phyloP scores from a whole-genome alignment of 92 coral and sea anemone species.

The Chrysogorgia sp. region DNA sequence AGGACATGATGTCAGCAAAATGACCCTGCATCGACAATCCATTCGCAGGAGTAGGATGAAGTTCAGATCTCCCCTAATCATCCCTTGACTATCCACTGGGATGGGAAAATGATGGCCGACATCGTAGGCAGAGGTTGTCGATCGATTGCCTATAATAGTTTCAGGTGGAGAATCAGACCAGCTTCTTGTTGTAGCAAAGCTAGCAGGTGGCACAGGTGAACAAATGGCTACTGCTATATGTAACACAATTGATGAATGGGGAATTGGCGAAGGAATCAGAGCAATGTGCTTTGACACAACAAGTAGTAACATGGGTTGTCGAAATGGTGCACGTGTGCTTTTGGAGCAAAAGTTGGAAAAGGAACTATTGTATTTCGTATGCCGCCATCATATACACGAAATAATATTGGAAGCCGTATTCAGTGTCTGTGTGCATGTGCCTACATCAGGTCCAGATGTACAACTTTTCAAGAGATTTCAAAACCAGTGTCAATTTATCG shows the following conservation, averaged over 20 bases:
- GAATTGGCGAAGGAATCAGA: neutral
- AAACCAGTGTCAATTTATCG: neutral
- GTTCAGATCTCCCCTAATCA: neutral
- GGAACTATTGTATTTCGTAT: neutral
- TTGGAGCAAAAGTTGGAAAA: neutral
- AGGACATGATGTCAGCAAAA: neutral
- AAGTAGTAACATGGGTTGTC: constrained; percentile 1
- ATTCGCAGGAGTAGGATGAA: neutral
- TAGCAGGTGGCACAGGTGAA: constrained; percentile 10
- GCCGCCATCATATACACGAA: constrained; percentile 12
- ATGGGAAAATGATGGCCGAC: constrained; percentile 18
- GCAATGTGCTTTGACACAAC: constrained; percentile 14
- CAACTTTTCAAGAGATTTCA: constrained; percentile 1
- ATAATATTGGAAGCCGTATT: neutral
- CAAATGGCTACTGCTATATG: neutral
- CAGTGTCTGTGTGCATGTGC: neutral
- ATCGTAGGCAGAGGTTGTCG: neutral
- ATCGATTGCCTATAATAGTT: constrained; percentile 1
- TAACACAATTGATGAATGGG: constrained; percentile 12
- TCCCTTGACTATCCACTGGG: constrained; percentile 6
- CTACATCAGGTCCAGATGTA: neutral
- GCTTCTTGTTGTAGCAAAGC: constrained; percentile 12
- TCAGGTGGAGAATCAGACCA: neutral
- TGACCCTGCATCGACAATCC: neutral
- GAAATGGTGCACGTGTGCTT: constrained; percentile 18